Base-by-base conservation (phyloP, 2,888 invertebrate genomes). In the Epistrophella euchroma region DNA sequence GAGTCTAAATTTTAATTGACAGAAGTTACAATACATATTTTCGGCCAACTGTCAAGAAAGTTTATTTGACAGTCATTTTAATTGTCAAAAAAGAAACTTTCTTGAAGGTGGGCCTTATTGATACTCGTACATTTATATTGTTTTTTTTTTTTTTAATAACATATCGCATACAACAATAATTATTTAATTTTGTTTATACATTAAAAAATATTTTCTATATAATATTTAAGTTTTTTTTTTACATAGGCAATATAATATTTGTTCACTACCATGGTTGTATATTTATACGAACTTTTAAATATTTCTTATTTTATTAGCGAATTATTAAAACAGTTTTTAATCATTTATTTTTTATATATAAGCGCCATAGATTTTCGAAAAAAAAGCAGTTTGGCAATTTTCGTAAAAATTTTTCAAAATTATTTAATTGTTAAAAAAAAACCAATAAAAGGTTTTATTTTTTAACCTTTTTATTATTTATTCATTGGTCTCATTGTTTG, bases 1-100 rank as follows among this genome's bases (percentile, higher is more conserved):
- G 92, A 92, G 92, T 92, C 92, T 92, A 92, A 91, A 91, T 91
- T 90, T 91, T 92, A 92, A 92, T 92, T 92, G 92, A 92, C 92
- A 92, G 90, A 92, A 91, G 92, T 92, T 92, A 91, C 92, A 91
- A 91, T 91, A 89, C 15, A 17, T 52, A 68, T 28, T 25, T 50
- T 5, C 25, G 15, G 52, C 7, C 25, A 7, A 7, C 3, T 28
- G n/a, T 25, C 15, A 52, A n/a, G 4, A 28, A 52, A 52, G 25
- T 15, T 15, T n/a, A 28, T 28, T 52, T 15, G 7, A 52, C 13
- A 52, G 22, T 22, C 1, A 52, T 25, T 25, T 13, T 2, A 22
- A 2, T 15, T 22, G 25, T 1, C 1, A 52, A 25, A 50, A 50
- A 50, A 47, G 19, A 19, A 1, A 13, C 17, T 1, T 17, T 52